These are phyloP conservation scores for Chamaetylas fuelleborni DNA, from an alignment of 2,113 vertebrate species.

Conservation along the genomic window DNA sequence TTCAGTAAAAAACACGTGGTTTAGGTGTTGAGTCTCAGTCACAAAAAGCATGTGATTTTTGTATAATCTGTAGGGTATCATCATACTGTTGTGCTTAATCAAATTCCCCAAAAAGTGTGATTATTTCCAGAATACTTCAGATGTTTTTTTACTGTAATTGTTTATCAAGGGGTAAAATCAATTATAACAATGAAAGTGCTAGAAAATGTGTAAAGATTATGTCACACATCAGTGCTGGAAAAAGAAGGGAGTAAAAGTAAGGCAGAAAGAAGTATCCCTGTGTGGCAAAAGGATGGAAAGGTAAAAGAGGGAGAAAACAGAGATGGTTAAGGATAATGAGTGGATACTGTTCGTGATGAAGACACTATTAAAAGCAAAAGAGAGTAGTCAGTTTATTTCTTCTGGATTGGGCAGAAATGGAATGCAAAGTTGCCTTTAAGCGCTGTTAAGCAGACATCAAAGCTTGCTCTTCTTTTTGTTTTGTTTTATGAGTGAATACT, in stretches of 20 bases:
- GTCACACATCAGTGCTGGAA: background rate
- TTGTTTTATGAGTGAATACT: background rate
- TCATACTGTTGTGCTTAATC: background rate
- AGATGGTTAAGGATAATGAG: background rate
- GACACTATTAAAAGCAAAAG: background rate
- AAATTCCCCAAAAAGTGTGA: background rate
- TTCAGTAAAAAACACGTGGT: fast-evolving
- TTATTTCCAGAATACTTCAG: background rate
- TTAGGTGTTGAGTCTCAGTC: background rate
- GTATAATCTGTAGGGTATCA: background rate
- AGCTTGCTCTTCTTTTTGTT: background rate
- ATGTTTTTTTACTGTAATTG: background rate
- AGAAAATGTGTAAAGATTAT: background rate
- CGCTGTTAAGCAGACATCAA: background rate
- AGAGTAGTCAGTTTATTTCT: background rate
- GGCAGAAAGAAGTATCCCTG: background rate
- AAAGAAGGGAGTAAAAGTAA: background rate
- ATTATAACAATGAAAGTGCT: background rate
- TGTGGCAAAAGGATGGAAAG: background rate
- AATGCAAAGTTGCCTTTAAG: background rate
- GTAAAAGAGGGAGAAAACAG: background rate
- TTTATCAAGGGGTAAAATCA: background rate
- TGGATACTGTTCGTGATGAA: background rate
- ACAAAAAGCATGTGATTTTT: background rate
- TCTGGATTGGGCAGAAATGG: background rate